Conservation (phyloP, 2,113 vertebrate genomes). For the Pipra filicauda region DNA sequence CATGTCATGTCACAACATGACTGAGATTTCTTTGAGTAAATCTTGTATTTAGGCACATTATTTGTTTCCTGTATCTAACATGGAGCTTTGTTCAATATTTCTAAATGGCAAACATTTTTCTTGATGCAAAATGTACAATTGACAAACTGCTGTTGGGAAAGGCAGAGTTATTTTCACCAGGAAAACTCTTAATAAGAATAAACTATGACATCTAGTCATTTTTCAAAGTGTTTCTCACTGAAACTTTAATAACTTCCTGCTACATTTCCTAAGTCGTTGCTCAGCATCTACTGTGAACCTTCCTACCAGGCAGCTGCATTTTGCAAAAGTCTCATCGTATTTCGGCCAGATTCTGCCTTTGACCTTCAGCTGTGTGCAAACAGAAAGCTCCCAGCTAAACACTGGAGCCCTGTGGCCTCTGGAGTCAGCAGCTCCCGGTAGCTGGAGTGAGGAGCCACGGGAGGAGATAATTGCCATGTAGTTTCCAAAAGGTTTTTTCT, state of each 20-base stretch:
- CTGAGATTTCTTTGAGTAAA: background rate
- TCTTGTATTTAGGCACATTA: background rate
- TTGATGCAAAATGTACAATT: background rate
- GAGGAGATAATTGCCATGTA: background rate
- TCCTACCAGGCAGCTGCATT: background rate
- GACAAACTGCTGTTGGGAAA: conserved; percentile 2
- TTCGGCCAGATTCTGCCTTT: background rate
- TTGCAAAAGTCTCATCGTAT: background rate
- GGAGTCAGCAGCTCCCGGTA: background rate
- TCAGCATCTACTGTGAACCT: background rate
- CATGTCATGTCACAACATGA: background rate
- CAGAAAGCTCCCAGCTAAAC: background rate
- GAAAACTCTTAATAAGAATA: conserved; percentile 13
- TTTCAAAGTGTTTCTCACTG: background rate
- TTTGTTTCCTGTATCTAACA: background rate
- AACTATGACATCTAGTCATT: background rate
- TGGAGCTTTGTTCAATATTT: background rate
- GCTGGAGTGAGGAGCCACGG: fast-evolving
- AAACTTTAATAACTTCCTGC: background rate
- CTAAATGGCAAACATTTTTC: background rate
- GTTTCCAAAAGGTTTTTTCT: background rate
- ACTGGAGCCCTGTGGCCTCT: background rate
- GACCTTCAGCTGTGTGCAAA: background rate
- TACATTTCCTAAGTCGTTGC: background rate
- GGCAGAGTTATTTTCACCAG: background rate